Base-by-base conservation (phyloP, 2,888 invertebrate species). In the Torymus aiolomorphi region DNA sequence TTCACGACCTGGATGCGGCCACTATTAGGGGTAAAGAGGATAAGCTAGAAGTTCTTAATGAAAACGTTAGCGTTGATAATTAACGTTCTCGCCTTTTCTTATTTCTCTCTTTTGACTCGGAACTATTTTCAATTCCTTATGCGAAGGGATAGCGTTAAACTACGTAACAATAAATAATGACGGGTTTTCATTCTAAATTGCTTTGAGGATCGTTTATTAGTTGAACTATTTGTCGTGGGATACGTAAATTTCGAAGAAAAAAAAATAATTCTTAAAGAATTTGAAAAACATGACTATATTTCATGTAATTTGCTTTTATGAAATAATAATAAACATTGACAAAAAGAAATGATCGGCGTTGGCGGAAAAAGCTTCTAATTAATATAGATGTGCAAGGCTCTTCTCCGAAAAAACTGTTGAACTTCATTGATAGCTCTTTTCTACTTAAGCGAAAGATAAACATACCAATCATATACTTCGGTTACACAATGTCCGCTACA, bases 401-500 rank as follows among this genome's bases (percentile, higher is more conserved):
- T 8, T 42, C 8, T 42, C 42, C 42, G 42, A 42, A 42, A 31
- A 8, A 42, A 8, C 42, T 1, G 42, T 42, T 42, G 1, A 42
- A 42, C 63, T 69, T 74, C 18, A 31, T 18, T 59, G 20, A 73
- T 62, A 66, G 16, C 57, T 66, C n/a, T 54, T 76, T 80, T 79
- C 66, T 63, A 73, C 57, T 20, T 24, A 2, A 52, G 31, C 24
- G 54, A 59, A 12, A 8, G 14, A 63, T 18, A 67, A 62, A 42
- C 42, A 42, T 42, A 42, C 0, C 11, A 52, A 20, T 71, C 56
- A 75, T 75, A 71, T 76, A 69, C 81, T 81, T 81, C 76, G 78
- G 56, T 81, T 78, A 76, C 57, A 51, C 8, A 72, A 74, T 70
- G 57, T 59, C 62, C 31, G 61, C 59, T 74, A 75, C 24, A 66